These are phyloP conservation scores for Drosophila paranaensis DNA, from an alignment of 2,888 invertebrate genomes.

Conservation along the genomic window DNA sequence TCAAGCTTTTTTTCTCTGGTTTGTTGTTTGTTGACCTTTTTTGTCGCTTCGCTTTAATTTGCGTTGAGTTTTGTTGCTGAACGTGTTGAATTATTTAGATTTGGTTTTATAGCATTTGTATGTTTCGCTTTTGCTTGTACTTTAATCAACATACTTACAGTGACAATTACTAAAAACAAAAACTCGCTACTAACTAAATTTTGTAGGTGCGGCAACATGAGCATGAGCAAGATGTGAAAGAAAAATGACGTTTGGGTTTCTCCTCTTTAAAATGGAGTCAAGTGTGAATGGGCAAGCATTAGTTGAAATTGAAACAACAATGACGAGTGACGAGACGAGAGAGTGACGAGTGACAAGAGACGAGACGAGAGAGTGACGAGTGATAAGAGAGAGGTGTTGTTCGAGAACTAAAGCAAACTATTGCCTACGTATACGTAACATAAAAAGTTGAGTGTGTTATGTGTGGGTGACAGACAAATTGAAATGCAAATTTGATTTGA, in stretches of 20 bases:
- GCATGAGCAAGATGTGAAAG: conserved; percentile 11
- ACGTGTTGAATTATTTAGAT: conserved; percentile 44
- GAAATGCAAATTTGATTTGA: conserved; percentile 54
- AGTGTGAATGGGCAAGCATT: conserved; percentile 62
- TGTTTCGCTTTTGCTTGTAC: conserved; percentile 11
- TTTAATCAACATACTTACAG: conserved; percentile 68
- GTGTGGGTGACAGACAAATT: conserved; percentile 49
- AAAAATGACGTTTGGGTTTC: conserved; percentile 22
- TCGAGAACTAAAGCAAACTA: conserved; percentile 55
- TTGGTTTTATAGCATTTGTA: conserved; percentile 41
- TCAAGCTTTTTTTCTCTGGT: conserved; percentile 78
- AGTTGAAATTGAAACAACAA: conserved; percentile 28
- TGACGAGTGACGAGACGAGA: conserved; percentile 1
- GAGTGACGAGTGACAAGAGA: background rate
- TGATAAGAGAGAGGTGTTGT: conserved; percentile 2
- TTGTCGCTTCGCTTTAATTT: conserved; percentile 12
- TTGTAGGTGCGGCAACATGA: conserved; percentile 55
- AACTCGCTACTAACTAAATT: conserved; percentile 43
- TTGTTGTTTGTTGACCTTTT: conserved; percentile 26
- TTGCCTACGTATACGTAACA: conserved; percentile 70
- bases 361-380: background rate
- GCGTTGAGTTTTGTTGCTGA: conserved; percentile 46
- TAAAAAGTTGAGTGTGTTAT: conserved; percentile 28
- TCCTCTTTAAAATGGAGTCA: conserved; percentile 26
- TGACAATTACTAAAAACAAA: conserved; percentile 68